These are phyloP conservation scores for Plectrocnemia conspersa DNA, from an alignment of 1,140 invertebrate genomes.

Conservation along the genomic window DNA sequence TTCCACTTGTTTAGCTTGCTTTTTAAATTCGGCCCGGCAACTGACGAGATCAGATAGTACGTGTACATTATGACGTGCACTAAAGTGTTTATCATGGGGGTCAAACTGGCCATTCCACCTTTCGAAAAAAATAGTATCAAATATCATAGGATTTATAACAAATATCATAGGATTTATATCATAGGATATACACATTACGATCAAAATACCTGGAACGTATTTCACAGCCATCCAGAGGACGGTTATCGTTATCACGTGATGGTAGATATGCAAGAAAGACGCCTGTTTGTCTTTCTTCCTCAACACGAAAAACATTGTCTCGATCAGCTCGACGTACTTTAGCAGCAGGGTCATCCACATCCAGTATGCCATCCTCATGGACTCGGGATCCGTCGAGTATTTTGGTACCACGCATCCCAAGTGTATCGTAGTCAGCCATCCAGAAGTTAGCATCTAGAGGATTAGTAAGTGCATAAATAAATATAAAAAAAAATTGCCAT, in stretches of 20 bases:
- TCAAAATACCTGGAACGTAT: slow-evolving; percentile 58
- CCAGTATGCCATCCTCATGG: slow-evolving; percentile 58
- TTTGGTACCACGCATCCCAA: slow-evolving; percentile 68
- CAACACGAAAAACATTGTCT: slow-evolving; percentile 60
- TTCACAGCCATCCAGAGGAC: slow-evolving; percentile 68
- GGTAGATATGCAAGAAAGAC: slow-evolving; percentile 68
- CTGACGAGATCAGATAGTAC: slow-evolving; percentile 37
- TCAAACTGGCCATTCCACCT: slow-evolving; percentile 38
- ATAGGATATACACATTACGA: not conserved
- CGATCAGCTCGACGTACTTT: slow-evolving; percentile 44
- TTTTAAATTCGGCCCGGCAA: slow-evolving; percentile 27
- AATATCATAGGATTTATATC: not conserved
- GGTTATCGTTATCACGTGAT: slow-evolving; percentile 61
- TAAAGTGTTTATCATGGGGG: slow-evolving; percentile 36
- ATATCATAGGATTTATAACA: not conserved
- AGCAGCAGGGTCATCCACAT: slow-evolving; percentile 46
- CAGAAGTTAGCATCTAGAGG: slow-evolving; percentile 46
- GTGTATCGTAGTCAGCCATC: slow-evolving; percentile 56
- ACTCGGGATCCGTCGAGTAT: slow-evolving; percentile 56
- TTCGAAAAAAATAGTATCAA: slow-evolving; percentile 6
- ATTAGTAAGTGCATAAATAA: no score
- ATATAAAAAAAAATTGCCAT: slow-evolving; percentile 10
- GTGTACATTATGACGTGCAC: slow-evolving; percentile 43
- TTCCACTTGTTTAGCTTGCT: slow-evolving; percentile 29
- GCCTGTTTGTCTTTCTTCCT: slow-evolving; percentile 68